phyloP scores from a whole-genome alignment of 2,797 vertebrate genomes.

The Hephaestus fuliginosus region DNA sequence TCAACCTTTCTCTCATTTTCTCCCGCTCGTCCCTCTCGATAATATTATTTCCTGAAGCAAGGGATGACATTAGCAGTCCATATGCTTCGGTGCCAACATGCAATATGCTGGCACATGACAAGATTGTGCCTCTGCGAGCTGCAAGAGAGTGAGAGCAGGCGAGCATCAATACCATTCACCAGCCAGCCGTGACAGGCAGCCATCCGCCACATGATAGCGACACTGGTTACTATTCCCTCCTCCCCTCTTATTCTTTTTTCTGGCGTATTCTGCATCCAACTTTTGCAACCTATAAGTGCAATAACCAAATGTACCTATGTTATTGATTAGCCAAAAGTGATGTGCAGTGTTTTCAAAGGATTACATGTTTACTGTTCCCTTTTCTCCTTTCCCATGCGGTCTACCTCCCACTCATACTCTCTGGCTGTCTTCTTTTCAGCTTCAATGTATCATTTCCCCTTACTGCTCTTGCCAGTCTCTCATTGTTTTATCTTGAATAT shows the following conservation, averaged over 20 bases:
- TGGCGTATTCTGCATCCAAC: background rate
- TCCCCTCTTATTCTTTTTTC: constrained; percentile 22
- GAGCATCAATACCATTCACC: constrained; percentile 53
- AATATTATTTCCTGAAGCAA: constrained; percentile 66
- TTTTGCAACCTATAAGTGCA: constrained; percentile 2
- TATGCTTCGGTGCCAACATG: constrained; percentile 63
- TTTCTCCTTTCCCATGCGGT: background rate
- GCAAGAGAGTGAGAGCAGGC: constrained; percentile 37
- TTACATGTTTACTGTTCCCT: constrained; percentile 27
- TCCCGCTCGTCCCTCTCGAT: constrained; percentile 1
- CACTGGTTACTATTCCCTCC: constrained; percentile 14
- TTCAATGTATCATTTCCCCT: constrained; percentile 38
- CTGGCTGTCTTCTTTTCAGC: constrained; percentile 27
- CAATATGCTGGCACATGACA: constrained; percentile 74
- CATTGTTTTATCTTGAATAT: constrained; percentile 49
- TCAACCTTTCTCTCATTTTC: constrained; percentile 31
- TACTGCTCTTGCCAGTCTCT: constrained; percentile 44
- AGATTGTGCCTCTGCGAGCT: constrained; percentile 57
- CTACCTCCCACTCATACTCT: constrained; percentile 28
- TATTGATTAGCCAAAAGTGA: constrained; percentile 24
- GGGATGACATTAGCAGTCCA: constrained; percentile 61
- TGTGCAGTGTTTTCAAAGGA: constrained; percentile 8
- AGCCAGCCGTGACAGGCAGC: constrained; percentile 62
- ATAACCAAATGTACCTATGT: constrained; percentile 21
- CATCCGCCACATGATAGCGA: constrained; percentile 49